These are phyloP conservation scores for Triplophysa yarkandensis DNA, from an alignment of 2,797 vertebrate genomes.

Conservation along the genomic window DNA sequence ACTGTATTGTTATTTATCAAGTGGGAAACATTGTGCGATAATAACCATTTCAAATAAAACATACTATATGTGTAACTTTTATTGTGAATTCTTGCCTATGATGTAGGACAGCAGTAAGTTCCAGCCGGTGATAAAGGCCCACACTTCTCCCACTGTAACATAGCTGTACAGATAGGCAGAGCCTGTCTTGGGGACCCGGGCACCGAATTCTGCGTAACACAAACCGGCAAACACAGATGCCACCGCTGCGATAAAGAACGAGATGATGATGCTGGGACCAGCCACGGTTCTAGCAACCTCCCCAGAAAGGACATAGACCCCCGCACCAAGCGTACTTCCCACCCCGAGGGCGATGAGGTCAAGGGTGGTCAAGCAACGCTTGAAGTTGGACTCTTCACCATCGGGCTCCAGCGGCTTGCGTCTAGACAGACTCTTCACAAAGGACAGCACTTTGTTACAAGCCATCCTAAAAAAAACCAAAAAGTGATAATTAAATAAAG, in stretches of 20 bases:
- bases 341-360: slow-evolving; percentile 83
- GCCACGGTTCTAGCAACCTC: slow-evolving; percentile 81
- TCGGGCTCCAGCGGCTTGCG: slow-evolving; percentile 75
- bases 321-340: slow-evolving; percentile 80
- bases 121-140: slow-evolving; percentile 86
- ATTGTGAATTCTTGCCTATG: slow-evolving; percentile 74
- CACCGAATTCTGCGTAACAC: slow-evolving; percentile 85
- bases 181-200: slow-evolving; percentile 82
- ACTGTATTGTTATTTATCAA: too few species aligned
- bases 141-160: slow-evolving; percentile 84
- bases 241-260: slow-evolving; percentile 83
- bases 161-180: slow-evolving; percentile 90
- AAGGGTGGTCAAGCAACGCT: slow-evolving; percentile 77
- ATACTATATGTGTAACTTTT: neutral
- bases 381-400: slow-evolving; percentile 74
- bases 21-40: neutral
- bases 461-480: slow-evolving; percentile 63
- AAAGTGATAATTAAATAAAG: neutral
- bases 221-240: slow-evolving; percentile 84
- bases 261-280: slow-evolving; percentile 83
- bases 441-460: slow-evolving; percentile 59
- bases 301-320: slow-evolving; percentile 84
- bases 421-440: slow-evolving; percentile 71
- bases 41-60: neutral
- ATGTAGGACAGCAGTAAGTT: slow-evolving; percentile 86